Evolutionary conservation across 2,797 vertebrate genomes (phyloP).

Genomic region (Odontamblyopus rebecca): DNA sequence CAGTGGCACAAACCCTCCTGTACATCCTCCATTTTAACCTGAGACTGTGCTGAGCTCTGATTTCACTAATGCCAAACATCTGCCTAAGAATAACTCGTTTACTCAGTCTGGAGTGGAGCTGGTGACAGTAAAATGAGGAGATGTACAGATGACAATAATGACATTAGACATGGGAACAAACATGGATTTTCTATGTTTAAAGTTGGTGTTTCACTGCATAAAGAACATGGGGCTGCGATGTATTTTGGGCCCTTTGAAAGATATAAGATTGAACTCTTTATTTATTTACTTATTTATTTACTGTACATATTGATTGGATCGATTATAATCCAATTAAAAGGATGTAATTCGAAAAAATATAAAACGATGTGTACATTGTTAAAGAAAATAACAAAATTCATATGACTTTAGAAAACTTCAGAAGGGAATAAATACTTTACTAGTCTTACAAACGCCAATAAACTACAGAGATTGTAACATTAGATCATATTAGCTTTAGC

Average conservation of each 20-base stretch:
- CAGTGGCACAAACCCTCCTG: slow-evolving; percentile 11
- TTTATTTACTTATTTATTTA: too few relatives aligned
- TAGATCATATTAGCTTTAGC: background rate
- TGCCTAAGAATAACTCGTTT: slow-evolving; percentile 11
- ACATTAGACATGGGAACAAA: too few relatives aligned
- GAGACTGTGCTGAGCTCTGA: slow-evolving; percentile 8
- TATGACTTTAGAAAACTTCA: too few relatives aligned
- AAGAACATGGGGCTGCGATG: background rate
- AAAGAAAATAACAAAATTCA: background rate
- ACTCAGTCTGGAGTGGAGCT: background rate
- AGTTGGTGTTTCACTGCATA: background rate
- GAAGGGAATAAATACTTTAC: too few relatives aligned
- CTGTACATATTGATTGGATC: too few relatives aligned
- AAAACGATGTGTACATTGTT: background rate
- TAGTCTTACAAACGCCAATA: background rate
- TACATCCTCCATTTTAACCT: background rate
- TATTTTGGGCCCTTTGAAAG: background rate
- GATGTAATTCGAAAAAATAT: background rate
- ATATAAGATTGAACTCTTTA: too few relatives aligned
- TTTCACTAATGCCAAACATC: slow-evolving; percentile 14
- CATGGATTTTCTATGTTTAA: too few relatives aligned
- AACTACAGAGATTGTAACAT: background rate
- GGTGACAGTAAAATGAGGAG: background rate
- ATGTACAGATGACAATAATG: background rate
- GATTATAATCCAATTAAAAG: too few relatives aligned